phyloP scores from a whole-genome alignment of 2,113 vertebrate genomes.

The Lagenorhynchus albirostris region DNA sequence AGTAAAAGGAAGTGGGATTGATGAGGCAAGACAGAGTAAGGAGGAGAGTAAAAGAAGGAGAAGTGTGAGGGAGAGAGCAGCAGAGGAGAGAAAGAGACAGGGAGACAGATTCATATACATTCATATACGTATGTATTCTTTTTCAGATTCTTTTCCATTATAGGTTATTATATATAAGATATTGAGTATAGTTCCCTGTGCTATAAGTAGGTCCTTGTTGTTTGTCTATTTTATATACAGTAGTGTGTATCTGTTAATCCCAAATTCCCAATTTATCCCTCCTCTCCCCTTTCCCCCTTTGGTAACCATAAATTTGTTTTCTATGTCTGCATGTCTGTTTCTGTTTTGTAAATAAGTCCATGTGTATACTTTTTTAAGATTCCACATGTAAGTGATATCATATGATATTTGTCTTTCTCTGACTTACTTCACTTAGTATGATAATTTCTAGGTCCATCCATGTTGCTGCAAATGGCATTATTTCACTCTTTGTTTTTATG shows the following conservation, averaged over 20 bases:
- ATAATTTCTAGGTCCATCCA: background rate
- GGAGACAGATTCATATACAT: background rate
- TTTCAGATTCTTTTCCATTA: background rate
- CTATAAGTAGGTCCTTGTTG: background rate
- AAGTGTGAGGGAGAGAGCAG: background rate
- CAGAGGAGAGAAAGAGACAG: background rate
- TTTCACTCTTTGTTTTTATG: background rate
- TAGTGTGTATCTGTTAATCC: background rate
- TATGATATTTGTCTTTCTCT: background rate
- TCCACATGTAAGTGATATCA: background rate
- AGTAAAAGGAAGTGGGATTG: background rate
- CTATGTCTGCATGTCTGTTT: background rate
- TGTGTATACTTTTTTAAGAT: background rate
- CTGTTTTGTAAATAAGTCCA: background rate
- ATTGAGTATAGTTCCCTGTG: background rate
- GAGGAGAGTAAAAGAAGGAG: background rate
- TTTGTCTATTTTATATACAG: background rate
- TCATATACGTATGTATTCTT: background rate
- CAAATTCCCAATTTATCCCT: background rate
- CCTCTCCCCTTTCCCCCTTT: background rate
- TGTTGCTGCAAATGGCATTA: background rate
- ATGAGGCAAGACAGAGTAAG: background rate
- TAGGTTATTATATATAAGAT: background rate
- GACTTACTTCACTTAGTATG: background rate
- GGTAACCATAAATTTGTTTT: background rate